Base-by-base conservation (phyloP, 2,113 vertebrate species). In the Sorex fumeus region DNA sequence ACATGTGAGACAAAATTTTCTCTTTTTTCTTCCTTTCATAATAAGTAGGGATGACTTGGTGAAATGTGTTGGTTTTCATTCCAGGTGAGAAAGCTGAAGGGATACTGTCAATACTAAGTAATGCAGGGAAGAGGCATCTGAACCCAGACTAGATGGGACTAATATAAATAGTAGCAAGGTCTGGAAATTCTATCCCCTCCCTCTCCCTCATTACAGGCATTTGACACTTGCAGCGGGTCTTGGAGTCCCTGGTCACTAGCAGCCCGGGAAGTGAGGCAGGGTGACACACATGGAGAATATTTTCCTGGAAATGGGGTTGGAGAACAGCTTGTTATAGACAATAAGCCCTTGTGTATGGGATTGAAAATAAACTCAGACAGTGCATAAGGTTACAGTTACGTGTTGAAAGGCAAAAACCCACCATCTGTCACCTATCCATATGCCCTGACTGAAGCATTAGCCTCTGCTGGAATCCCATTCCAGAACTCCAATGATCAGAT, bases 361-460 rank as follows among this genome's bases (percentile, higher is more conserved):
- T 96, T 97, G 94, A 97, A 97, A 98, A 97, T 97, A 97, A 97
- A 96, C 86, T 71, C 95, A 96, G 91, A 95, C 88, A 2, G 0
- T 77, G 96, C 95, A 82, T 96, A 91, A 96, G 93, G 94, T 97
- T 96, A 96, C 81, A 43, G 90, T 47, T 91, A 96, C 82, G 96
- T 97, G 96, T 95, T 97, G 97, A 98, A 97, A 98, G 92, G 94
- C 64, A n/a, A 91, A 96, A 90, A 40, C 77, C 87, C 84, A 93
- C 89, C 96, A 97, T 95, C 94, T 97, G 97, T 96, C 96, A 43
- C 85, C 91, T 97, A 69, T 93, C 95, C 74, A 87, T 47, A 76
- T 60, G 2, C 1, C 69, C 93, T 96, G 69, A 83, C 1, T 13
- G 53, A 76, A 84, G 62, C 76, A 15, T 78, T 66, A 87, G 78